Evolutionary conservation across 2,888 invertebrate genomes (phyloP).

Genomic region (Platycheirus albimanus): DNA sequence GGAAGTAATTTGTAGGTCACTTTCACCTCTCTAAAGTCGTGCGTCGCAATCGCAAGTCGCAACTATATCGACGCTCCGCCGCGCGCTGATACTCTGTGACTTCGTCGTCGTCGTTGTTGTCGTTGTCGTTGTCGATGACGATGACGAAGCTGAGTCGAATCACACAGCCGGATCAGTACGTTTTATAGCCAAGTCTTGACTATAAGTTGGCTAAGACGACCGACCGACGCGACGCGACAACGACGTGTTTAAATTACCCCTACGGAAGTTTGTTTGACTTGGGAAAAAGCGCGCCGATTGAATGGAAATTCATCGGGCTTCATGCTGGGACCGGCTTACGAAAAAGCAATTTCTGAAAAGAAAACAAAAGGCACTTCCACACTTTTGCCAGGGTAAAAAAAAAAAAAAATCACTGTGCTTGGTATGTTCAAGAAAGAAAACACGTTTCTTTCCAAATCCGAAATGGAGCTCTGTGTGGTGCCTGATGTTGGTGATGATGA

Average conservation of each 20-base stretch:
- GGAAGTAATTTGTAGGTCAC: conserved; percentile 82
- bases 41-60: conserved; percentile 42
- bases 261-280: conserved; percentile 64
- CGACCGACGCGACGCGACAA: too few species aligned
- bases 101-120: too few species aligned
- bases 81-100: conserved; percentile 7
- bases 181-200: conserved; percentile 27
- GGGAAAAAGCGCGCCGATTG: conserved; percentile 65
- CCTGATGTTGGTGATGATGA: too few species aligned
- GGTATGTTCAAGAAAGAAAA: conserved; percentile 35
- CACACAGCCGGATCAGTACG: conserved; percentile 43
- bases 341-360: conserved; percentile 61
- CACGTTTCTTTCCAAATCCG: conserved; percentile 47
- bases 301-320: conserved; percentile 71
- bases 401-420: conserved; percentile 1
- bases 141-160: conserved; percentile 41
- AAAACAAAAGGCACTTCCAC: conserved; percentile 65
- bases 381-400: conserved; percentile 19
- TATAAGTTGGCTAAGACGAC: conserved; percentile 51
- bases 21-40: conserved; percentile 78
- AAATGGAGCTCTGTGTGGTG: conserved; percentile 27
- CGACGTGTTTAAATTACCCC: conserved; percentile 65
- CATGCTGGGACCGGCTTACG: conserved; percentile 46
- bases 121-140: too few species aligned
- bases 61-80: too few species aligned